Percentiles rank a stretch among this genome's conserved stretches.
Conservation (phyloP, 1,140 invertebrate species). For the Sarcophaga peregrina region DNA sequence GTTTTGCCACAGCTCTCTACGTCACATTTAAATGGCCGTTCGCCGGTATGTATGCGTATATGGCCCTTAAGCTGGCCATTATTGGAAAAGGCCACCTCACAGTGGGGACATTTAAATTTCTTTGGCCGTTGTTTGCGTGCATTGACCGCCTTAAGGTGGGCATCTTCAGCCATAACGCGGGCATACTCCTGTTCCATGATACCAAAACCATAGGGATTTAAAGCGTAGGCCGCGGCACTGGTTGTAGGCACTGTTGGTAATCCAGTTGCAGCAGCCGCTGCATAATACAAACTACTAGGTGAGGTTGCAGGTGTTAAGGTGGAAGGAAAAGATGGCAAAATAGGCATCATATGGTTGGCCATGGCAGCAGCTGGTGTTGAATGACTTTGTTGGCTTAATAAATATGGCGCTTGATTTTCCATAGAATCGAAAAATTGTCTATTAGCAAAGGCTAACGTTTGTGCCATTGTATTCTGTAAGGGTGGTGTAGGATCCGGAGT, state of each 20-base stretch:
- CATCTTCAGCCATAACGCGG: slow-evolving; percentile 74
- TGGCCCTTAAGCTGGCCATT: slow-evolving; percentile 93
- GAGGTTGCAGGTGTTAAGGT: slow-evolving; percentile 43
- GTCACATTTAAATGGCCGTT: slow-evolving; percentile 88
- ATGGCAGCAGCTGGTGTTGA: slow-evolving; percentile 5
- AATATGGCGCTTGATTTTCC: slow-evolving; percentile 11
- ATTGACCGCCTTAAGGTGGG: slow-evolving; percentile 70
- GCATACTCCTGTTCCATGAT: slow-evolving; percentile 75
- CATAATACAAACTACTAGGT: slow-evolving; percentile 56
- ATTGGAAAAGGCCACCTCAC: slow-evolving; percentile 90
- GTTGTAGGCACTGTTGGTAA: slow-evolving; percentile 48
- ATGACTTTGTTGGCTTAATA: neutral
- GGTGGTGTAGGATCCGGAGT: slow-evolving; percentile 53
- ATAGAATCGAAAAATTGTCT: slow-evolving; percentile 13
- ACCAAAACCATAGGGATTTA: slow-evolving; percentile 60
- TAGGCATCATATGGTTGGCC: slow-evolving; percentile 31
- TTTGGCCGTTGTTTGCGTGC: slow-evolving; percentile 81
- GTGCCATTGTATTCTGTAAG: slow-evolving; percentile 28
- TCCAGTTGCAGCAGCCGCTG: slow-evolving; percentile 44
- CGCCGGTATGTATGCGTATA: slow-evolving; percentile 90
- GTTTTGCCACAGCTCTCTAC: slow-evolving; percentile 85
- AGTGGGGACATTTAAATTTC: slow-evolving; percentile 88
- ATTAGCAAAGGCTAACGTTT: slow-evolving; percentile 41
- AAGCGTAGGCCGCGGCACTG: slow-evolving; percentile 51
- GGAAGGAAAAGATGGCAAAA: neutral